phyloP scores from a whole-genome alignment of 1,140 invertebrate species.

The Drosophila lacteicornis region DNA sequence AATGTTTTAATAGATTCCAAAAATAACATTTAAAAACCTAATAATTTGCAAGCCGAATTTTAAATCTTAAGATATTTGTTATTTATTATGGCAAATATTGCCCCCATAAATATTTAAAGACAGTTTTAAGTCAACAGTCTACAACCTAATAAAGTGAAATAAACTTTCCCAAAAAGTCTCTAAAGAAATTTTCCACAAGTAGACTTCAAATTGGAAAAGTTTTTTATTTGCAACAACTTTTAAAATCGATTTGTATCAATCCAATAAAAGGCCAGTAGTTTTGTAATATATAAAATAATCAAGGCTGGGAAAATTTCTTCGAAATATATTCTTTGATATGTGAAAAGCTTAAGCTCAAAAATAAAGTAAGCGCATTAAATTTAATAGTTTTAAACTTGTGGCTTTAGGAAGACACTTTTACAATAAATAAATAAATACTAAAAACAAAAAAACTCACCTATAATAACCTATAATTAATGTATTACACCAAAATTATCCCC shows the following conservation, averaged over 20 bases:
- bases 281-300: neutral
- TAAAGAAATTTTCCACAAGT: neutral
- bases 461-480: neutral
- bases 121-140: neutral
- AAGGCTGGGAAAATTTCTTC: neutral
- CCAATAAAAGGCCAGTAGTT: neutral
- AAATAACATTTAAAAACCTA: too few relatives aligned
- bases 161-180: neutral
- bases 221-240: neutral
- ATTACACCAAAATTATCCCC: neutral
- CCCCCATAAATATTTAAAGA: too few relatives aligned
- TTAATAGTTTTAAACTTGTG: too few relatives aligned
- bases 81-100: neutral
- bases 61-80: neutral
- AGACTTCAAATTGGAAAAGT: neutral
- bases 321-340: neutral
- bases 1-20: too few relatives aligned
- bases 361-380: too few relatives aligned
- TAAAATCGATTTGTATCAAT: too few relatives aligned
- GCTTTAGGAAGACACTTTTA: too few relatives aligned
- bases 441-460: too few relatives aligned
- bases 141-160: neutral
- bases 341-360: neutral
- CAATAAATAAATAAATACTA: too few relatives aligned
- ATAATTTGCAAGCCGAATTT: too few relatives aligned